Evolutionary conservation across 2,888 invertebrate genomes (phyloP).

Genomic region (Chironomus tentans): DNA sequence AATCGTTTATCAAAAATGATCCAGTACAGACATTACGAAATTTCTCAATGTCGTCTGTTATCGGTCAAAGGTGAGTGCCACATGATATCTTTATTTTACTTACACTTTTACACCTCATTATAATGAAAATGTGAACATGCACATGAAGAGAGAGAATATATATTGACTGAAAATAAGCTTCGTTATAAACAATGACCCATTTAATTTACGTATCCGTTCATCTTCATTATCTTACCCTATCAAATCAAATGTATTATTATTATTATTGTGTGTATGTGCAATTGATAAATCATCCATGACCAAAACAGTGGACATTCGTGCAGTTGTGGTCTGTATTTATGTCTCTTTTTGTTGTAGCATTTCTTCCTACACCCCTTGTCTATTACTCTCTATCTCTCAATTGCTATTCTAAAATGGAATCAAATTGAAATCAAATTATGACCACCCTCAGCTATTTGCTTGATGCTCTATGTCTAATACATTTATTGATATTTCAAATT

Average conservation of each 20-base stretch:
- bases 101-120: neutral
- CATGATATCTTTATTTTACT: neutral
- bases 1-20: conserved; percentile 25
- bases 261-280: neutral
- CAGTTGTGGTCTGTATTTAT: neutral
- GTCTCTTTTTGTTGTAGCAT: neutral
- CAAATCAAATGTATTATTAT: neutral
- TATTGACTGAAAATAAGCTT: too few relatives aligned
- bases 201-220: neutral
- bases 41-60: conserved; percentile 8
- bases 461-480: neutral
- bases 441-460: neutral
- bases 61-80: conserved; percentile 17
- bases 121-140: too few relatives aligned
- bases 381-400: neutral
- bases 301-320: conserved; percentile 1
- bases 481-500: too few relatives aligned
- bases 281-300: conserved; percentile 18
- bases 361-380: neutral
- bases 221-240: too few relatives aligned
- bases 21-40: conserved; percentile 23
- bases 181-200: neutral
- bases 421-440: conserved; percentile 24
- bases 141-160: too few relatives aligned
- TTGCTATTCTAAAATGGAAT: conserved; percentile 17